Conservation (phyloP, 2,888 invertebrate species). For the Rhingia rostrata region DNA sequence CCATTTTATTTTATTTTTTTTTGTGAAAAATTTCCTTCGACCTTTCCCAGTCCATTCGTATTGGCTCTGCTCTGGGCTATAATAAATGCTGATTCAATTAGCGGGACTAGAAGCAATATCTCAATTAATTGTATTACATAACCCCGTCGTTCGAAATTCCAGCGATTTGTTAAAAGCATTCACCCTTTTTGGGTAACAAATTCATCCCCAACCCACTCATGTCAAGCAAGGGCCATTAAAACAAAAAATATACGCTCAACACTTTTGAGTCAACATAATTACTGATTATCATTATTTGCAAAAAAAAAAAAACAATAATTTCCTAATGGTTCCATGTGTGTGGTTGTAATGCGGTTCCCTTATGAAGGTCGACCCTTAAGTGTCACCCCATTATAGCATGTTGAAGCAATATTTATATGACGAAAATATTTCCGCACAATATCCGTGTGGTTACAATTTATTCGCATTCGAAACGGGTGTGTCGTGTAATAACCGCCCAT, state of each 20-base stretch:
- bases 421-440: constrained; percentile 62
- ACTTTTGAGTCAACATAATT: constrained; percentile 64
- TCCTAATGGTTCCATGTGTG: constrained; percentile 46
- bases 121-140: neutral
- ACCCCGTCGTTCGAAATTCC: neutral
- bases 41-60: too few relatives aligned
- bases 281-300: constrained; percentile 63
- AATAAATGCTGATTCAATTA: constrained; percentile 20
- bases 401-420: constrained; percentile 56
- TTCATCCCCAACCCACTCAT: neutral
- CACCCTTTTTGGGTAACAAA: neutral
- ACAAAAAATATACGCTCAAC: constrained; percentile 31
- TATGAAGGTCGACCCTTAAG: constrained; percentile 19
- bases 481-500: constrained; percentile 63
- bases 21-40: too few relatives aligned
- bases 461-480: constrained; percentile 63
- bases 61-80: too few relatives aligned
- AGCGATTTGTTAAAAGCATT: constrained; percentile 23
- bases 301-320: constrained; percentile 41
- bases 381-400: constrained; percentile 63
- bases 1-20: too few relatives aligned
- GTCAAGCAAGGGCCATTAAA: constrained; percentile 30
- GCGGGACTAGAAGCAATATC: constrained; percentile 31
- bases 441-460: constrained; percentile 62
- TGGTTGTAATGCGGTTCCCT: constrained; percentile 1